These are phyloP conservation scores for Mnemiopsis leidyi DNA, from an alignment of 37 sponge, comb jelly and placozoan species.

Conservation along the genomic window DNA sequence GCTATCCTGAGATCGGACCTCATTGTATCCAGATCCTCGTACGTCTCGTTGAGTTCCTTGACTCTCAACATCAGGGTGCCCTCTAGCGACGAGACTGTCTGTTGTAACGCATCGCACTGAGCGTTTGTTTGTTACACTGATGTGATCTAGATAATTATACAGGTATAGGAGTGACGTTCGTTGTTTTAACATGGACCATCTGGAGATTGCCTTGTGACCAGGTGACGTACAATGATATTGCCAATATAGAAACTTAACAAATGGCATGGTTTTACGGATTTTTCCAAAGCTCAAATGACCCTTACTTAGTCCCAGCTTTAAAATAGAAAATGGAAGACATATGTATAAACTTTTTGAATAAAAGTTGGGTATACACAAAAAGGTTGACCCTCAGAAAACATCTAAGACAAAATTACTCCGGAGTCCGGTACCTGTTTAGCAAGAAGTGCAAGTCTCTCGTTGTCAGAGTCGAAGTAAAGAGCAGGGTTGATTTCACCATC, in stretches of 20 bases:
- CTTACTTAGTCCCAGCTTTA: no score
- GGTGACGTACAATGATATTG: no score
- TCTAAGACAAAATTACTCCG: no score
- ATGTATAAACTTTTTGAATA: not conserved
- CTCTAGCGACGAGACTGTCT: conserved; percentile 20
- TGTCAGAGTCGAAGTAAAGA: conserved; percentile 31
- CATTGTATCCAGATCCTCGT: conserved; percentile 62
- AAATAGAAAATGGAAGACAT: not conserved
- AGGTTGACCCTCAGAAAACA: no score
- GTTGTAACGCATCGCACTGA: conserved; percentile 62
- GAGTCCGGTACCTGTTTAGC: conserved; percentile 59
- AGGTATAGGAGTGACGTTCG: no score
- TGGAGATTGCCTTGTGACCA: no score
- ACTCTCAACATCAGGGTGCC: conserved; percentile 53
- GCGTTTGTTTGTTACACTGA: not conserved
- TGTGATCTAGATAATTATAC: no score
- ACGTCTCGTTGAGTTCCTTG: conserved; percentile 64
- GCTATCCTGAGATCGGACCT: conserved; percentile 25
- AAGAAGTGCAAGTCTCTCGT: conserved; percentile 47
- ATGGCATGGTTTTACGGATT: not conserved
- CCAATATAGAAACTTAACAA: no score
- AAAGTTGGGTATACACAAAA: not conserved
- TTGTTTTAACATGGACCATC: no score
- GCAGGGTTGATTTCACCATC: conserved; percentile 61
- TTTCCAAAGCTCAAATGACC: not conserved